Percentiles rank a stretch among this genome's conserved stretches.
Evolutionary conservation across 1,140 invertebrate genomes (phyloP).

Genomic region (Drosophila littoralis): DNA sequence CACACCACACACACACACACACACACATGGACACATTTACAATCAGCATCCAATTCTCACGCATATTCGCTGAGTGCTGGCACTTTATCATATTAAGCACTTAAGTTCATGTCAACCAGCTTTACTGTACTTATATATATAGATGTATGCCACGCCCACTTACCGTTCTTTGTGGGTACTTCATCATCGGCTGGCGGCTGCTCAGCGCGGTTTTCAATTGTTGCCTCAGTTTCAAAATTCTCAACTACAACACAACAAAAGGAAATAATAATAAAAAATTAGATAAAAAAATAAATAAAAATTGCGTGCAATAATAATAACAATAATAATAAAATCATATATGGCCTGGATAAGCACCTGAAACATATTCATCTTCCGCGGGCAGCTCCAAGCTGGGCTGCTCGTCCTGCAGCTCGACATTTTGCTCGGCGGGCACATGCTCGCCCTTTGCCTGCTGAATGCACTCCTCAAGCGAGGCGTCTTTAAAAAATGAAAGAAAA

Average conservation of each 20-base stretch:
- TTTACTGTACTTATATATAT: constrained; percentile 60
- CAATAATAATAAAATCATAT: constrained; percentile 51
- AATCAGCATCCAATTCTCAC: background rate
- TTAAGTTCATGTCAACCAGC: constrained; percentile 73
- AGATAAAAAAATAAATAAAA: constrained; percentile 38
- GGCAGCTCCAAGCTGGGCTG: constrained; percentile 67
- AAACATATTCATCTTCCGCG: constrained; percentile 71
- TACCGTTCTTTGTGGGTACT: constrained; percentile 82
- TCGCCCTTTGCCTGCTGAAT: constrained; percentile 86
- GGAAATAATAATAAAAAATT: constrained; percentile 27
- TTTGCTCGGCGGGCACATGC: constrained; percentile 85
- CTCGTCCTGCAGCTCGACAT: constrained; percentile 83
- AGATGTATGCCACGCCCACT: constrained; percentile 49
- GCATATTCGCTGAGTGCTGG: constrained; percentile 58
- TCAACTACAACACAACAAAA: constrained; percentile 46
- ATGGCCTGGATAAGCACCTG: constrained; percentile 67
- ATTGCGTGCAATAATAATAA: constrained; percentile 15
- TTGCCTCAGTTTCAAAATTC: constrained; percentile 58
- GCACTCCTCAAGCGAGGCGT: constrained; percentile 87
- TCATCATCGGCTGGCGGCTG: constrained; percentile 47
- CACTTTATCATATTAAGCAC: constrained; percentile 83
- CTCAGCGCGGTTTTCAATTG: constrained; percentile 47
- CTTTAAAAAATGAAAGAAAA: constrained; percentile 68
- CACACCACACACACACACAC: background rate
- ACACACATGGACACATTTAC: background rate